These are phyloP conservation scores for Drosophila sordidula DNA, from an alignment of 2,888 invertebrate species.

Conservation along the genomic window DNA sequence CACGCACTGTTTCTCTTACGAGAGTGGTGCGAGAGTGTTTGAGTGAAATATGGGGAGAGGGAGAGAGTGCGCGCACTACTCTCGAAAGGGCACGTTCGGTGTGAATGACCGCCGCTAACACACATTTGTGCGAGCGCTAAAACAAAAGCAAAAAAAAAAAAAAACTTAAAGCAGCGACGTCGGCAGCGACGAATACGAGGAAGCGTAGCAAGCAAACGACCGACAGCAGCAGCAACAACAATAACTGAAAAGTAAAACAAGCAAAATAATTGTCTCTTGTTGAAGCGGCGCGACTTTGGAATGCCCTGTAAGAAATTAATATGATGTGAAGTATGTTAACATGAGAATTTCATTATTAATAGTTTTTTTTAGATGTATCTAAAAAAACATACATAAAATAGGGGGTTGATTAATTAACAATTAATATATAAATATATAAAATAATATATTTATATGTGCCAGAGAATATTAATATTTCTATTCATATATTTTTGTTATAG, in stretches of 20 bases:
- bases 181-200: slow-evolving; percentile 50
- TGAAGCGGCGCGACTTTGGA: slow-evolving; percentile 1
- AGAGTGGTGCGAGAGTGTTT: slow-evolving; percentile 15
- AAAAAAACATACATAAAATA: no score
- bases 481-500: background rate
- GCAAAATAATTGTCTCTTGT: slow-evolving; percentile 32
- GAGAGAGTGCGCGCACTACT: slow-evolving; percentile 50
- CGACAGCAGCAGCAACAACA: slow-evolving; percentile 43
- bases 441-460: no score
- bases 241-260: slow-evolving; percentile 68
- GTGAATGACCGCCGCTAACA: slow-evolving; percentile 84
- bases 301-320: slow-evolving; percentile 34
- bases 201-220: slow-evolving; percentile 51
- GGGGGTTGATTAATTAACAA: no score
- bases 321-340: background rate
- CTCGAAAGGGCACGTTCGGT: slow-evolving; percentile 83
- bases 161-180: slow-evolving; percentile 45
- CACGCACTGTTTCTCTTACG: slow-evolving; percentile 49
- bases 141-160: slow-evolving; percentile 62
- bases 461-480: no score
- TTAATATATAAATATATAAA: no score
- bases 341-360: no score
- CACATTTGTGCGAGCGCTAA: slow-evolving; percentile 82
- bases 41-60: slow-evolving; percentile 20
- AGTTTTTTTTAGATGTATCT: no score